phyloP scores from a whole-genome alignment of 2,797 vertebrate genomes.

The Onychomys arenicola region DNA sequence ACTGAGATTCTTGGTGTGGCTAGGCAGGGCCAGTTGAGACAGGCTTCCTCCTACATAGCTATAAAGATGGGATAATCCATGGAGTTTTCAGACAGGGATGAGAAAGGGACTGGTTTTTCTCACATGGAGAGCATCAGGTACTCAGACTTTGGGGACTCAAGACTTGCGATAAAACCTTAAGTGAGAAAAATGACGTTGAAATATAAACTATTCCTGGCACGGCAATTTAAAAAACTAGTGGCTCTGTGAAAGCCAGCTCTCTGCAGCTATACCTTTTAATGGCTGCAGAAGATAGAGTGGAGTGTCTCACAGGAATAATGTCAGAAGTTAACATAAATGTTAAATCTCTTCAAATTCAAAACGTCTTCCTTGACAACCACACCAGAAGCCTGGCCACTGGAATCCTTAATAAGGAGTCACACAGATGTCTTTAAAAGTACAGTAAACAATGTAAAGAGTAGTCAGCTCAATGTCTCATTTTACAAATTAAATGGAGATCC shows the following conservation, averaged over 20 bases:
- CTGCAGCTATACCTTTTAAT: not conserved
- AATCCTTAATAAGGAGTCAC: not conserved
- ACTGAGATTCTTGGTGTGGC: not conserved
- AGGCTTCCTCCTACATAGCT: not conserved
- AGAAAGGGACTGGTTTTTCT: constrained; percentile 38
- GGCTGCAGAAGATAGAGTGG: constrained; percentile 1
- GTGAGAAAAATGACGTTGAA: constrained; percentile 20
- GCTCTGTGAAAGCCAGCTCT: not conserved
- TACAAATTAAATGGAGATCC: not conserved
- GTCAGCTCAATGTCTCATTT: not conserved
- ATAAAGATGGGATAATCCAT: not conserved
- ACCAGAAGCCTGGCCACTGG: not conserved
- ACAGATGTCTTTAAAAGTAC: not conserved
- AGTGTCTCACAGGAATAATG: not conserved
- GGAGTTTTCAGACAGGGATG: not conserved
- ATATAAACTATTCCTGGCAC: constrained; percentile 35
- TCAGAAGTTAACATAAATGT: constrained; percentile 21
- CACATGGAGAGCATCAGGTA: not conserved
- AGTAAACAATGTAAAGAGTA: not conserved
- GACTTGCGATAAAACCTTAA: constrained; percentile 22
- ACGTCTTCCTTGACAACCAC: not conserved
- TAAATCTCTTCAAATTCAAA: constrained; percentile 41
- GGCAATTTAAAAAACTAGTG: constrained; percentile 19
- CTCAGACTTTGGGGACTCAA: not conserved
- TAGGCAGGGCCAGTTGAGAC: not conserved